Percentiles rank a stretch among this genome's conserved stretches.
Evolutionary conservation across 1,140 invertebrate genomes (phyloP).

Genomic region (Drosophila baimaii): DNA sequence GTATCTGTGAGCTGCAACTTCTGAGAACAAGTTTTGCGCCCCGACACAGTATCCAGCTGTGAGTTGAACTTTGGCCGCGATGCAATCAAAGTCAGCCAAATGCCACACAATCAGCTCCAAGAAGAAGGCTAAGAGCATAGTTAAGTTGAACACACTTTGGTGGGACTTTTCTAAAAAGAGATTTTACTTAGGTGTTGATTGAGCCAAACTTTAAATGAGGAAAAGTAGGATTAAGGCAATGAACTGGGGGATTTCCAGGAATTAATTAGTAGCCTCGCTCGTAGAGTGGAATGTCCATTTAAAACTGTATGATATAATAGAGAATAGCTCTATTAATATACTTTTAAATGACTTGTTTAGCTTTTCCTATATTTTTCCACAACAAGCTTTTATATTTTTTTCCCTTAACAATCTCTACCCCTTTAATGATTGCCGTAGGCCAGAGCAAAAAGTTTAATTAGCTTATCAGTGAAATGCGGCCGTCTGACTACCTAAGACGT

Average conservation of each 20-base stretch:
- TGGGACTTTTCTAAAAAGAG: neutral
- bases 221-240: neutral
- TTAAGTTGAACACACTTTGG: neutral
- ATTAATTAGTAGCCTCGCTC: neutral
- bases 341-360: neutral
- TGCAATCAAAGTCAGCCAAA: constrained; percentile 12
- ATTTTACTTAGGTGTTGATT: constrained; percentile 1
- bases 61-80: constrained; percentile 57
- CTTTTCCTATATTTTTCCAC: neutral
- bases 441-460: constrained; percentile 17
- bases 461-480: constrained; percentile 30
- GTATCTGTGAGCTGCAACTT: constrained; percentile 23
- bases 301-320: neutral
- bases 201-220: neutral
- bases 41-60: constrained; percentile 47
- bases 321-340: neutral
- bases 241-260: neutral
- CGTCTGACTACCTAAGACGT: constrained; percentile 2
- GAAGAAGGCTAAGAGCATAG: constrained; percentile 1
- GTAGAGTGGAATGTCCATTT: no score
- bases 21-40: constrained; percentile 29
- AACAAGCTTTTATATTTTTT: no score
- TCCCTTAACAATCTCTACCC: neutral
- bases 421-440: constrained; percentile 9
- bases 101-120: constrained; percentile 5